Base-by-base conservation (phyloP, 1,140 invertebrate genomes). In the Apis mellifera region DNA sequence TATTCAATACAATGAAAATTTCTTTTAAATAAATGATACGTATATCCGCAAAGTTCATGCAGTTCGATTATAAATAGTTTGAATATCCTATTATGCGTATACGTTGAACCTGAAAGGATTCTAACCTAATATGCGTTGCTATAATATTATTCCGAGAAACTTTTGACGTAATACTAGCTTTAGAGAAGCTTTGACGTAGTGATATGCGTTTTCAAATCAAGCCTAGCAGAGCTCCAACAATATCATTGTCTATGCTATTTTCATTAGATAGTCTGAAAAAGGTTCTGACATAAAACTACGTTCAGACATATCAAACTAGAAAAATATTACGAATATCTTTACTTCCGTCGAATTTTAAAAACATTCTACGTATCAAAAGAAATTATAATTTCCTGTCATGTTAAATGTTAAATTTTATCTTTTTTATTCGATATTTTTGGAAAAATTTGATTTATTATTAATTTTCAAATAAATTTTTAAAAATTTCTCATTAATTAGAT, bases 51-150 rank as follows among this genome's bases (percentile, higher is more conserved):
- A 54, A 54, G 26, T 64, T 32, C 26, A 15, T 2, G 9, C 17
- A 64, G 9, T 32, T 26, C 23, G 15, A 48, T 1, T n/a, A 11
- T 11, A 68, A 68, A 21, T 4, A 21, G 9, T 9, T 5, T 1
- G n/a, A 26, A 54, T 2, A 71, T 54, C 17, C 69, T n/a, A 54
- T 23, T 54, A 26, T 15, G 48, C 11, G 48, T 23, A 42, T 26
- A 19, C 26, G 70, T 72, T 72, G 70, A 71, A 72, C 54, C 70
- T 57, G 54, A 32, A 72, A 57, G 70, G 70, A 72, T 72, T 13
- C 57, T 57, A 72, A 57, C 54, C 26, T 13, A 13, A 19, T 15
- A 2, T 19, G 17, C 70, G 19, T n/a, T 2, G 9, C 50, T 17
- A 12, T 57, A 72, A 72, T 72, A 54, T 4, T 32, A 32, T 72